Conservation (phyloP, 37 sponge, comb jelly and placozoan species). For the Lycopodina hypogea region DNA sequence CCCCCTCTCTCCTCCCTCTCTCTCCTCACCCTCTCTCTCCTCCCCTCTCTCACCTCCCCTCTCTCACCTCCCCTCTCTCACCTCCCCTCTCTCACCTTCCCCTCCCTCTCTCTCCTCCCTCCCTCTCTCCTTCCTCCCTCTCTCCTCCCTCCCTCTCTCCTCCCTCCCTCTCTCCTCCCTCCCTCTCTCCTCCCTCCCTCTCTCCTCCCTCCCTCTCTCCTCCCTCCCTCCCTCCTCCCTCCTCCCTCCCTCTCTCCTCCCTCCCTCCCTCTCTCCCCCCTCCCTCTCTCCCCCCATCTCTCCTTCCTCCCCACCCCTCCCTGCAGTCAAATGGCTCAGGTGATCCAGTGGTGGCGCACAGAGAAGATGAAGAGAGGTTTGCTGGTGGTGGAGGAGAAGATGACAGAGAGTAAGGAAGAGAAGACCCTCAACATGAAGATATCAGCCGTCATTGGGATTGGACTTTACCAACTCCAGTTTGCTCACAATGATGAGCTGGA, state of each 20-base stretch:
- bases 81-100: no score
- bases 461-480: slow-evolving; percentile 79
- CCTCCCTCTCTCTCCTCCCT: not conserved
- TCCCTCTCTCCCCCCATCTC: not conserved
- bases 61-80: no score
- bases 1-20: no score
- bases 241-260: no score
- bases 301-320: slow-evolving; percentile 4
- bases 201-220: slow-evolving; percentile 10
- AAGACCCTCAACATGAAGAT: slow-evolving; percentile 83
- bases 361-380: slow-evolving; percentile 34
- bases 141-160: no score
- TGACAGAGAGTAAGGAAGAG: slow-evolving; percentile 63
- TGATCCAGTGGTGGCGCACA: slow-evolving; percentile 45
- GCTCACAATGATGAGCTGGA: slow-evolving; percentile 85
- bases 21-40: no score
- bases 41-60: no score
- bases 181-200: no score
- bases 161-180: no score
- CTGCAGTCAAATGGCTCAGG: slow-evolving; percentile 63
- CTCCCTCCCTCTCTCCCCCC: not conserved
- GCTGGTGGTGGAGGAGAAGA: slow-evolving; percentile 55
- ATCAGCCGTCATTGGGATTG: slow-evolving; percentile 70
- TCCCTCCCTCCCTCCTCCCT: not conserved
- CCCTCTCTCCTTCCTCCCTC: not conserved